Evolutionary conservation across 2,113 vertebrate genomes (phyloP).

Genomic region (Solea solea): DNA sequence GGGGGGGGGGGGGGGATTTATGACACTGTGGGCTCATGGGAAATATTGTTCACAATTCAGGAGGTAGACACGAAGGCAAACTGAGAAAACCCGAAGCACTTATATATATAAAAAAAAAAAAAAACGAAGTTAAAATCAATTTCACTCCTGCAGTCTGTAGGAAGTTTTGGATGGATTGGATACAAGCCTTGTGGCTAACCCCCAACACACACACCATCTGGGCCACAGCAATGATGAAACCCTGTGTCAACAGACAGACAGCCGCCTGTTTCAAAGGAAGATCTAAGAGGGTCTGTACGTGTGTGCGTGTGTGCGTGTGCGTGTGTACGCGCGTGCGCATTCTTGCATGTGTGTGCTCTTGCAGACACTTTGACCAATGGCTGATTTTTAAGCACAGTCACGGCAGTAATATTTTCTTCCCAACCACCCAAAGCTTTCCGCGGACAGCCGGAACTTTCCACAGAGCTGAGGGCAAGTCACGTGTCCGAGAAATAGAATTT

Average conservation of each 20-base stretch:
- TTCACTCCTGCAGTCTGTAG: not conserved
- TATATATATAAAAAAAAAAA: not conserved
- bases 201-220: not conserved
- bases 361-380: not conserved
- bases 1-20: not conserved
- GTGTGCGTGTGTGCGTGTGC: not conserved
- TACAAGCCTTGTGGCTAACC: not conserved
- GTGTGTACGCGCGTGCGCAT: not conserved
- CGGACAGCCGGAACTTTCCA: not conserved
- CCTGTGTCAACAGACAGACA: constrained; percentile 1
- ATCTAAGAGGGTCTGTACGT: not conserved
- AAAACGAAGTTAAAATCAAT: not conserved
- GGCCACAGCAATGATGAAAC: not conserved
- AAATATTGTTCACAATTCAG: not conserved
- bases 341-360: not conserved
- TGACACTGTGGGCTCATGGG: not conserved
- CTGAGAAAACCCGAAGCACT: not conserved
- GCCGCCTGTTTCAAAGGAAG: constrained; percentile 4
- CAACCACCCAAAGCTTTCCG: not conserved
- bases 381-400: not conserved
- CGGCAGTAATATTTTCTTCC: not conserved
- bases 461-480: not conserved
- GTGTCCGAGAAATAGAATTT: not conserved
- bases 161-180: not conserved
- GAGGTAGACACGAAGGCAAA: not conserved